phyloP scores from a whole-genome alignment of 2,113 vertebrate genomes.

The Misgurnus anguillicaudatus region DNA sequence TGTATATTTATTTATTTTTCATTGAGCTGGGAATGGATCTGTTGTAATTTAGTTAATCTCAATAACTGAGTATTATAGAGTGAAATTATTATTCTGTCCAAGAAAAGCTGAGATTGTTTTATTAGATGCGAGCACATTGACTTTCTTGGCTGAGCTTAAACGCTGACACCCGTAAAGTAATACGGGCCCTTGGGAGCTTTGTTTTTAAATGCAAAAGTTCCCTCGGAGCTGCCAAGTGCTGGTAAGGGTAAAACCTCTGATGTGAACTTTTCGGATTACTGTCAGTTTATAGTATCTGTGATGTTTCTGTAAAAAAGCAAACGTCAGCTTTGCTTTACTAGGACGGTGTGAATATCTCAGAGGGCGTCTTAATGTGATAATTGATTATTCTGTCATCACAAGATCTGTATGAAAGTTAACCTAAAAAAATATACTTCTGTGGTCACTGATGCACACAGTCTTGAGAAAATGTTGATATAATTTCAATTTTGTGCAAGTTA shows the following conservation, averaged over 20 bases:
- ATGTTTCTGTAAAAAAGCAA: not conserved
- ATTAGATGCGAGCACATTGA: not conserved
- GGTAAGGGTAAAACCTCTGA: conserved; percentile 22
- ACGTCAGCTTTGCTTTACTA: not conserved
- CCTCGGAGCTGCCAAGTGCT: conserved; percentile 12
- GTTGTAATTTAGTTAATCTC: not conserved
- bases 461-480: no score
- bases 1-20: conserved; percentile 3
- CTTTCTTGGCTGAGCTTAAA: not conserved
- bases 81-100: not conserved
- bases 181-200: not conserved
- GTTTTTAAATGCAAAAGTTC: conserved; percentile 29
- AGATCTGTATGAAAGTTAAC: no score
- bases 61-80: not conserved
- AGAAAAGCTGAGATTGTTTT: conserved; percentile 1
- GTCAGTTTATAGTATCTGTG: conserved; percentile 1
- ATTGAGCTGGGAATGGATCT: not conserved
- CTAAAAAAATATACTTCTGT: no score
- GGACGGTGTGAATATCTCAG: not conserved
- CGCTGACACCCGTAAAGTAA: conserved; percentile 12
- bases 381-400: no score
- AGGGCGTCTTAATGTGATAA: not conserved
- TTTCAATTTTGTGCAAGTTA: no score
- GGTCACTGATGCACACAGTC: no score
- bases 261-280: conserved; percentile 16